Percentiles rank a stretch among this genome's conserved stretches.
These are phyloP conservation scores for Brachionus paranguensis DNA, from an alignment of 1,140 invertebrate species.

Conservation along the genomic window DNA sequence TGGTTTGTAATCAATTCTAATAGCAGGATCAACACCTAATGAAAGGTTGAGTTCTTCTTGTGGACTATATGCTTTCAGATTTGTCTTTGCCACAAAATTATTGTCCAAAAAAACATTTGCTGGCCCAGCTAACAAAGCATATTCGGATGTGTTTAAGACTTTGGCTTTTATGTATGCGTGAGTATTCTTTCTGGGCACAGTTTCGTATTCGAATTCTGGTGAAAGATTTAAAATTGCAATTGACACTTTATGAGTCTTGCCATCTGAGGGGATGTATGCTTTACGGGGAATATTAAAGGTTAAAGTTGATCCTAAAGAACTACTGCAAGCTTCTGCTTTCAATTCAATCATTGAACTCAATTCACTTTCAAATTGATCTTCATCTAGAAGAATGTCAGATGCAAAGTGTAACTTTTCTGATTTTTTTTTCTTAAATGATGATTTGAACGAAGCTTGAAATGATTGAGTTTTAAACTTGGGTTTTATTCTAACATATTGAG, in stretches of 20 bases:
- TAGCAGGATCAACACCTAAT: conserved; percentile 50
- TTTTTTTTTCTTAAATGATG: not conserved
- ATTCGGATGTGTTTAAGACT: conserved; percentile 50
- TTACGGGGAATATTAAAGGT: not conserved
- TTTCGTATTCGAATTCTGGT: conserved; percentile 50
- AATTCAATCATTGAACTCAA: not conserved
- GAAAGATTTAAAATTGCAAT: conserved; percentile 46
- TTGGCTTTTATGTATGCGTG: conserved; percentile 54
- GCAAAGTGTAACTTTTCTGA: not conserved
- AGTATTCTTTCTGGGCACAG: conserved; percentile 49
- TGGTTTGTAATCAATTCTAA: conserved; percentile 55
- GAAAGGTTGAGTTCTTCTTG: conserved; percentile 8
- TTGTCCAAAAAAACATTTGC: conserved; percentile 56
- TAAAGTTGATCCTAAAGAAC: not conserved
- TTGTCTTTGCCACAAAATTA: conserved; percentile 48
- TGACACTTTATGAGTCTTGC: conserved; percentile 30
- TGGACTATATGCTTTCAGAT: conserved; percentile 9
- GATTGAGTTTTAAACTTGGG: not conserved
- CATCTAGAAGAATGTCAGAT: not conserved
- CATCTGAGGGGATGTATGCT: not conserved
- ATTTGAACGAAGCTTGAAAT: not conserved
- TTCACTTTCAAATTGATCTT: not conserved
- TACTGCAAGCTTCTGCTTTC: not conserved
- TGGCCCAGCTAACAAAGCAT: conserved; percentile 50
- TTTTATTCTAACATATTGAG: conserved; percentile 45